These are phyloP conservation scores for Dermolepida albohirtum DNA, from an alignment of 2,888 invertebrate species.

Conservation along the genomic window DNA sequence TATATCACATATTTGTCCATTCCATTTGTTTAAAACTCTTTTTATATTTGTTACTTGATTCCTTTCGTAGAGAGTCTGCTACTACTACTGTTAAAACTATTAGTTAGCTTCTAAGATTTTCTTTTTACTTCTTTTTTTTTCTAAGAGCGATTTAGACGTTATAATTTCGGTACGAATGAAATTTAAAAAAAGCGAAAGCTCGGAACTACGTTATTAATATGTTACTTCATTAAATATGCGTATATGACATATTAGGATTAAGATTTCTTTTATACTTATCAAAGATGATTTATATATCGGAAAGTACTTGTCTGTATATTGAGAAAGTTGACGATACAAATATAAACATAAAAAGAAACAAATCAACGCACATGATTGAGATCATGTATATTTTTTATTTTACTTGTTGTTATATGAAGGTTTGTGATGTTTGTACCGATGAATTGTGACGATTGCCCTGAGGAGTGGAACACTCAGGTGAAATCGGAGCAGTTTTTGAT, in stretches of 20 bases:
- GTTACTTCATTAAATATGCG: neutral
- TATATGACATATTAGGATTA: constrained; percentile 21
- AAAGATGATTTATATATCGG: constrained; percentile 13
- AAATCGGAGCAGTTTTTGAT: constrained; percentile 18
- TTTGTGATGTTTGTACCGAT: constrained; percentile 43
- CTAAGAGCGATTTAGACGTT: neutral
- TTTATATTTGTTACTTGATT: constrained; percentile 22
- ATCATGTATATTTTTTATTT: constrained; percentile 42
- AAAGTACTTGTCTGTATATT: constrained; percentile 62
- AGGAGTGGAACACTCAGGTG: constrained; percentile 42
- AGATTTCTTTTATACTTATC: constrained; percentile 32
- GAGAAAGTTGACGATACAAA: constrained; percentile 53
- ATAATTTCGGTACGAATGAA: constrained; percentile 1
- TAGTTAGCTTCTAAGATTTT: constrained; percentile 8
- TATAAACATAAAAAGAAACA: constrained; percentile 22
- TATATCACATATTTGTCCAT: constrained; percentile 36
- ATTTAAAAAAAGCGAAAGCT: neutral
- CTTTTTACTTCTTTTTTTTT: constrained; percentile 15
- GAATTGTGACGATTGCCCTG: constrained; percentile 3
- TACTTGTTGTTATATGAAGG: constrained; percentile 35
- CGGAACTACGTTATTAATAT: neutral
- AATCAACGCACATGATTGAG: constrained; percentile 53
- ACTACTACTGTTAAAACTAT: constrained; percentile 21
- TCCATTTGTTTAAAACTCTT: constrained; percentile 40
- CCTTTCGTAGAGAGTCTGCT: neutral